These are phyloP conservation scores for Kradibia gibbosae DNA, from an alignment of 1,140 invertebrate genomes.

Conservation along the genomic window DNA sequence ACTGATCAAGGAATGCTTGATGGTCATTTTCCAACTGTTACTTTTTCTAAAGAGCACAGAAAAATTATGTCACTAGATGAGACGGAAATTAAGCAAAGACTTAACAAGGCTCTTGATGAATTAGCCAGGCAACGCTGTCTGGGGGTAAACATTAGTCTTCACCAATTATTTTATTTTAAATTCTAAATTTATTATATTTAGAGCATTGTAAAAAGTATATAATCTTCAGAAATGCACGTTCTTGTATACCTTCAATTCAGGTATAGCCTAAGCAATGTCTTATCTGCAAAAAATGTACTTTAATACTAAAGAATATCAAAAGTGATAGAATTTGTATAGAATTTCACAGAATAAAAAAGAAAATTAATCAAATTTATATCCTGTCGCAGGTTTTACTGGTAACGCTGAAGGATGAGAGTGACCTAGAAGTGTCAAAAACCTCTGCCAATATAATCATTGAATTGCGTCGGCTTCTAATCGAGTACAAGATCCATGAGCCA, in stretches of 20 bases:
- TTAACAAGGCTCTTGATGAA: constrained; percentile 79
- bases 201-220: no score
- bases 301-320: no score
- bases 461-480: constrained; percentile 75
- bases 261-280: no score
- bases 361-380: neutral
- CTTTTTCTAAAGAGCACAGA: constrained; percentile 83
- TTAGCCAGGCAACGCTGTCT: constrained; percentile 79
- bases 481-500: constrained; percentile 74
- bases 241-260: no score
- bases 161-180: no score
- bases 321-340: no score
- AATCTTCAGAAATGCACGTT: no score
- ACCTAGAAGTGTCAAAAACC: constrained; percentile 79
- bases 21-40: constrained; percentile 81
- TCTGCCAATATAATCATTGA: constrained; percentile 75
- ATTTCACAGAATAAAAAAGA: neutral
- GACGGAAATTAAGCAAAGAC: constrained; percentile 77
- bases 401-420: constrained; percentile 79
- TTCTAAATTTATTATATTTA: no score
- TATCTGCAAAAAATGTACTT: no score
- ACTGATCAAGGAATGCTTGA: constrained; percentile 86
- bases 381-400: constrained; percentile 73
- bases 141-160: constrained; percentile 65
- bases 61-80: constrained; percentile 83